Conservation (phyloP, 2,113 vertebrate species). For the Rhizomys pruinosus region DNA sequence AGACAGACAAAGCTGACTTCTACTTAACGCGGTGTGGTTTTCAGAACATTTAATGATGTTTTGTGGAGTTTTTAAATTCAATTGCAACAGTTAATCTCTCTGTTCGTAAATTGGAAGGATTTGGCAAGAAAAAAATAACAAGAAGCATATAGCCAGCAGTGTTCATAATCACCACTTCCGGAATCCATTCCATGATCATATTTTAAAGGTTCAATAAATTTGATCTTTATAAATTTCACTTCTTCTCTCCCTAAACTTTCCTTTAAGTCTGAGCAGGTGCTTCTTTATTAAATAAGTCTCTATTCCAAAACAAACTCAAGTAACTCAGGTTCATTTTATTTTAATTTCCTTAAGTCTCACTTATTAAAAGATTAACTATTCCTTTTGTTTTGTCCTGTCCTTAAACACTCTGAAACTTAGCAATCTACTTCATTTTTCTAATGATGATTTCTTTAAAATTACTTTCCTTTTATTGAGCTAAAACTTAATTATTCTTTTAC, state of each 20-base stretch:
- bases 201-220: slow-evolving; percentile 79
- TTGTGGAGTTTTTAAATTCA: slow-evolving; percentile 62
- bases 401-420: neutral
- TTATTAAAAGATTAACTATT: slow-evolving; percentile 66
- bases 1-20: slow-evolving; percentile 81
- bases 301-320: slow-evolving; percentile 76
- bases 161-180: slow-evolving; percentile 74
- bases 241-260: slow-evolving; percentile 78
- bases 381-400: slow-evolving; percentile 42
- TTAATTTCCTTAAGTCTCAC: slow-evolving; percentile 73
- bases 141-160: slow-evolving; percentile 68
- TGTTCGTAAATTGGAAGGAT: slow-evolving; percentile 66
- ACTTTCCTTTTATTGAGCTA: slow-evolving; percentile 29
- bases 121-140: slow-evolving; percentile 81
- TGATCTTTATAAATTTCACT: slow-evolving; percentile 78
- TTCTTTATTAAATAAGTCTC: slow-evolving; percentile 80
- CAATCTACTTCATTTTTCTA: neutral
- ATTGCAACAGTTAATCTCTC: slow-evolving; percentile 68
- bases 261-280: slow-evolving; percentile 73
- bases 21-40: slow-evolving; percentile 76
- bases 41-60: slow-evolving; percentile 79
- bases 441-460: slow-evolving; percentile 30
- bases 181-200: slow-evolving; percentile 67
- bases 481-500: neutral
- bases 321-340: slow-evolving; percentile 68